Percentiles rank a stretch among this genome's conserved stretches.
phyloP scores from a whole-genome alignment of 2,797 vertebrate species.

The Microctenopoma lineatum region DNA sequence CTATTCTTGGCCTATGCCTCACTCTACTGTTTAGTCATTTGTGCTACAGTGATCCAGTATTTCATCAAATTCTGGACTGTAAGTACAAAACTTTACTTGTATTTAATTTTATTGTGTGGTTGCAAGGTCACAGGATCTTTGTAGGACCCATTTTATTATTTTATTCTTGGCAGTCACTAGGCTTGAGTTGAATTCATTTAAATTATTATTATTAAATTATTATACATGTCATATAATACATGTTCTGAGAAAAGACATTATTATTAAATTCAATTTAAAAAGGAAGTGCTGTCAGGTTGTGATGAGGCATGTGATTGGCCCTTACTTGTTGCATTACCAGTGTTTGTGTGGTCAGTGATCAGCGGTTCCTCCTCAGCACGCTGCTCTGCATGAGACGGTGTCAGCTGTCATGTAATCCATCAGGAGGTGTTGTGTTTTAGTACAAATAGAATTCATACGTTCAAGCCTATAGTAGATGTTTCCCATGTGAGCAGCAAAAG shows the following conservation, averaged over 20 bases:
- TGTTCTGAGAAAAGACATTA: background rate
- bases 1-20: slow-evolving; percentile 94
- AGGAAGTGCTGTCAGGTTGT: background rate
- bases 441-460: background rate
- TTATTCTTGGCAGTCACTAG: background rate
- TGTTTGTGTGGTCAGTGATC: slow-evolving; percentile 31
- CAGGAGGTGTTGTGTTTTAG: slow-evolving; percentile 9
- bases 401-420: slow-evolving; percentile 25
- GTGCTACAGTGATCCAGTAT: slow-evolving; percentile 93
- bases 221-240: too few relatives aligned
- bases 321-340: background rate
- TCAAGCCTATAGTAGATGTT: background rate
- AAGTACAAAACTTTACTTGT: slow-evolving; percentile 73
- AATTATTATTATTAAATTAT: too few relatives aligned
- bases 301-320: slow-evolving; percentile 3
- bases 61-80: slow-evolving; percentile 99
- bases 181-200: too few relatives aligned
- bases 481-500: background rate
- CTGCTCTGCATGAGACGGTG: slow-evolving; percentile 37
- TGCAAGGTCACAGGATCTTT: background rate
- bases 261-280: background rate
- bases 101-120: background rate
- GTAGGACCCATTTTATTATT: background rate
- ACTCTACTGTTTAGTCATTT: slow-evolving; percentile 93
- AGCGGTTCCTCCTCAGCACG: slow-evolving; percentile 29